A percentile compares a stretch with the other conserved stretches of the same genome.
Conservation (phyloP, 2,797 vertebrate species). For the Oceanodroma leucorhoa region DNA sequence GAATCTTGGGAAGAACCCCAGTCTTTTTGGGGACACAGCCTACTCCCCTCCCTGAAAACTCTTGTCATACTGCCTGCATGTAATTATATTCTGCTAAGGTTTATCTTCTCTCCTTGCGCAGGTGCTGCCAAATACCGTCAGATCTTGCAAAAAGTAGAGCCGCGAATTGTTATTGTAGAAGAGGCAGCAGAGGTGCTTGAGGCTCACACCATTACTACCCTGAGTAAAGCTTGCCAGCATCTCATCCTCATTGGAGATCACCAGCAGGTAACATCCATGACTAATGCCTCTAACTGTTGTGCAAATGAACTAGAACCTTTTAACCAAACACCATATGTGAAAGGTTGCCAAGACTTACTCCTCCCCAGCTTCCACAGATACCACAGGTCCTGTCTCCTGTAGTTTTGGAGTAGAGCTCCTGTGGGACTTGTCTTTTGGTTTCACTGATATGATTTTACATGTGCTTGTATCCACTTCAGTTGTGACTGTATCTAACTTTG, state of each 20-base stretch:
- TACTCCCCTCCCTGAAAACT: background rate
- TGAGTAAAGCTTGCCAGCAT: constrained; percentile 88
- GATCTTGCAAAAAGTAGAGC: constrained; percentile 84
- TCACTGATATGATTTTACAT: background rate
- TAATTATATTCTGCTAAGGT: background rate
- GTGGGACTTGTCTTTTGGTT: background rate
- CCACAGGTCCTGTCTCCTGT: background rate
- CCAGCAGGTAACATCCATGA: constrained; percentile 84
- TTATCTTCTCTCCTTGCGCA: constrained; percentile 10
- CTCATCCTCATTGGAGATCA: constrained; percentile 97
- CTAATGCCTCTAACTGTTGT: background rate
- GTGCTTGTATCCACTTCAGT: background rate
- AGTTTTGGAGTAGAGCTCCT: background rate
- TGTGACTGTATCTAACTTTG: background rate
- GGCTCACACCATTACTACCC: constrained; percentile 90
- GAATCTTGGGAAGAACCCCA: background rate
- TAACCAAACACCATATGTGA: background rate
- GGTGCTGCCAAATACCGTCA: constrained; percentile 90
- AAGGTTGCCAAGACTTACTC: background rate
- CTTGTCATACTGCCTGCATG: background rate
- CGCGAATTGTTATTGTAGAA: constrained; percentile 88
- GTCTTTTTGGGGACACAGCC: background rate
- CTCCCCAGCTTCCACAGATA: background rate
- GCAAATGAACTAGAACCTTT: background rate
- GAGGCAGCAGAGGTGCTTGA: constrained; percentile 96